Conservation (phyloP, 53 echinoderm and acorn worm genomes). For the Arbacia lixula region DNA sequence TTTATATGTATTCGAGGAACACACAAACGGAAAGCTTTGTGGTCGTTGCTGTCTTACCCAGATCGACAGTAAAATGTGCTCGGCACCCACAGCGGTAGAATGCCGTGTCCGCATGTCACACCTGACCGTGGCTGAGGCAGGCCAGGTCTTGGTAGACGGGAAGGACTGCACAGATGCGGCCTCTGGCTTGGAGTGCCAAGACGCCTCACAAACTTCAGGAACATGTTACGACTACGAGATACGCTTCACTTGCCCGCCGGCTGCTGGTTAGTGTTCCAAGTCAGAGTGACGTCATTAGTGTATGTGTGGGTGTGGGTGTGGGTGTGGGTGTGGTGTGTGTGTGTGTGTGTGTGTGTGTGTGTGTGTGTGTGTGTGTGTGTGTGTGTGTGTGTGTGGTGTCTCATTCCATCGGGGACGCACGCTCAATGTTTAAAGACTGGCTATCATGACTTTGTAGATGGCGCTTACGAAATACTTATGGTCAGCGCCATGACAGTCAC, state of each 20-base stretch:
- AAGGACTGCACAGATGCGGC: background rate
- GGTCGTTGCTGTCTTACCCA: background rate
- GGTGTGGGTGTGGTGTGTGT: too few species aligned
- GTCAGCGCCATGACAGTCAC: too few species aligned
- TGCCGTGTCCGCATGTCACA: slow-evolving; percentile 46
- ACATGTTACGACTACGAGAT: slow-evolving; percentile 48
- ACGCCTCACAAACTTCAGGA: background rate
- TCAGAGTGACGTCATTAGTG: background rate
- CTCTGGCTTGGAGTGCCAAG: slow-evolving; percentile 1
- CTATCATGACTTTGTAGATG: too few species aligned
- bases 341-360: too few species aligned
- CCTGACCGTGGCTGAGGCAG: background rate
- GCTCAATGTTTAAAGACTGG: too few species aligned
- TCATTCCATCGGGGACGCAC: too few species aligned
- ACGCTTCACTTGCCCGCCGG: slow-evolving; percentile 18
- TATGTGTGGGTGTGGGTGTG: too few species aligned
- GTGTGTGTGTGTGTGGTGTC: too few species aligned
- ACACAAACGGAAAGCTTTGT: too few species aligned
- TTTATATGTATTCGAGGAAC: too few species aligned
- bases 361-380: too few species aligned
- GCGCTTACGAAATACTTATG: too few species aligned
- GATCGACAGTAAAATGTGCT: slow-evolving; percentile 3
- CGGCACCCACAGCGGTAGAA: background rate
- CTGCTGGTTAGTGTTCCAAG: background rate
- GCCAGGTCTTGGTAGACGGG: background rate